A percentile compares a stretch with the other conserved stretches of the same genome.
phyloP scores from a whole-genome alignment of 2,113 vertebrate genomes.

The Plecotus auritus region DNA sequence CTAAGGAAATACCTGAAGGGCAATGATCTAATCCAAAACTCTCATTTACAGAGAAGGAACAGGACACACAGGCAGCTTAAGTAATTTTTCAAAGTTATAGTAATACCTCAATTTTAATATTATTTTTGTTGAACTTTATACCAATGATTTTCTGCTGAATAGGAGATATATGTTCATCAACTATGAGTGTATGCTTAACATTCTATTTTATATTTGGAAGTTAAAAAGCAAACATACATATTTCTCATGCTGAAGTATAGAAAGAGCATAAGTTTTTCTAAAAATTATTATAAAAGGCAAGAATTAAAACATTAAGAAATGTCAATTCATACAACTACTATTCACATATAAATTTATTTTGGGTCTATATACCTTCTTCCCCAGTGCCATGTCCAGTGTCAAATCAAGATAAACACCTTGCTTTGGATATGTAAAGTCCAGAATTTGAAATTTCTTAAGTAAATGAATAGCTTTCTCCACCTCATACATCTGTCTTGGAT shows the following conservation, averaged over 20 bases:
- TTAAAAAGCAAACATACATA: not conserved
- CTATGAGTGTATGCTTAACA: not conserved
- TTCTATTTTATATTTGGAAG: not conserved
- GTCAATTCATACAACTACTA: not conserved
- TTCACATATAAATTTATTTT: constrained; percentile 14
- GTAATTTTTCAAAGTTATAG: constrained; percentile 19
- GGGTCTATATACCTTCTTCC: constrained; percentile 89
- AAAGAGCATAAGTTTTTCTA: constrained; percentile 17
- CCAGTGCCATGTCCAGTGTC: constrained; percentile 88
- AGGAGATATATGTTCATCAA: not conserved
- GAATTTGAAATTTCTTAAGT: constrained; percentile 88
- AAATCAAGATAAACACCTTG: constrained; percentile 88
- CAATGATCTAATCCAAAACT: not conserved
- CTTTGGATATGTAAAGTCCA: constrained; percentile 87
- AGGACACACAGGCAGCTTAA: not conserved
- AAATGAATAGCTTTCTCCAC: constrained; percentile 81
- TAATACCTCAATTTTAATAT: not conserved
- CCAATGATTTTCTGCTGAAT: not conserved
- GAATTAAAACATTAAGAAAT: constrained; percentile 33
- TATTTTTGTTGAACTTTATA: not conserved
- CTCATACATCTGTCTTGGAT: constrained; percentile 77
- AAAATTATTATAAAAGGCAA: not conserved
- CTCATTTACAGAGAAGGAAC: not conserved
- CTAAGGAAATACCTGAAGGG: not conserved
- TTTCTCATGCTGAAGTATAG: not conserved